Conservation (phyloP, 2,113 vertebrate genomes). For the Gobius niger region DNA sequence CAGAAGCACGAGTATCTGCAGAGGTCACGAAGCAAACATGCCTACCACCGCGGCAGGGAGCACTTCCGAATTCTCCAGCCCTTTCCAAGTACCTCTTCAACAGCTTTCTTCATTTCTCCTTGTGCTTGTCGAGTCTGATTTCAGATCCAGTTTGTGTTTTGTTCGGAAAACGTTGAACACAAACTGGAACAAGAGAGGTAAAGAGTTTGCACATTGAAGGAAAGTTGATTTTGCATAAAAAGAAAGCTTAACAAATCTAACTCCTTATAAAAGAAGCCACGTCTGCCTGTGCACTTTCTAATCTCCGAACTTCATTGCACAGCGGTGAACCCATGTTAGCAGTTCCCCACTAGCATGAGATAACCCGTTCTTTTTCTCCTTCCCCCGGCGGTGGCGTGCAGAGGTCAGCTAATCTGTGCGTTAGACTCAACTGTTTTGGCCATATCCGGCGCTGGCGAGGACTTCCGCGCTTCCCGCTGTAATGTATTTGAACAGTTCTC, state of each 20-base stretch:
- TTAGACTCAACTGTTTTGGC: not conserved
- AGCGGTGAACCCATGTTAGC: not conserved
- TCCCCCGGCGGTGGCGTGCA: not conserved
- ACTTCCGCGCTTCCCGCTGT: not conserved
- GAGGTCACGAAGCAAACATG: too few relatives aligned
- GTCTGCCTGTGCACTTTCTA: not conserved
- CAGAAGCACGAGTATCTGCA: too few relatives aligned
- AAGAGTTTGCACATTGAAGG: not conserved
- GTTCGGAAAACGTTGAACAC: too few relatives aligned
- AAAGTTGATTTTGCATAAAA: not conserved
- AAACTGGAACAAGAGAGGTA: too few relatives aligned
- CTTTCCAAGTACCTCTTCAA: too few relatives aligned
- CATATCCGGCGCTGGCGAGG: not conserved
- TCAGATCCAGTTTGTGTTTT: too few relatives aligned
- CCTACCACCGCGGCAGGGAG: too few relatives aligned
- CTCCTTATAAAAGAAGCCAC: not conserved
- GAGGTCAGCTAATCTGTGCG: constrained; percentile 2
- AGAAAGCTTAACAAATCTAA: not conserved
- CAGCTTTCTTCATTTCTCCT: too few relatives aligned
- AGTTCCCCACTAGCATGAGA: not conserved
- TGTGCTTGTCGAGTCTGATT: too few relatives aligned
- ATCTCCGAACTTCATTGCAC: not conserved
- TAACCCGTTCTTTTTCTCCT: constrained; percentile 1
- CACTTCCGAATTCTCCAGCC: too few relatives aligned
- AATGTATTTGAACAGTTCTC: constrained; percentile 4